Conservation (phyloP, 2,888 invertebrate genomes). For the Gymnocheta viridis region DNA sequence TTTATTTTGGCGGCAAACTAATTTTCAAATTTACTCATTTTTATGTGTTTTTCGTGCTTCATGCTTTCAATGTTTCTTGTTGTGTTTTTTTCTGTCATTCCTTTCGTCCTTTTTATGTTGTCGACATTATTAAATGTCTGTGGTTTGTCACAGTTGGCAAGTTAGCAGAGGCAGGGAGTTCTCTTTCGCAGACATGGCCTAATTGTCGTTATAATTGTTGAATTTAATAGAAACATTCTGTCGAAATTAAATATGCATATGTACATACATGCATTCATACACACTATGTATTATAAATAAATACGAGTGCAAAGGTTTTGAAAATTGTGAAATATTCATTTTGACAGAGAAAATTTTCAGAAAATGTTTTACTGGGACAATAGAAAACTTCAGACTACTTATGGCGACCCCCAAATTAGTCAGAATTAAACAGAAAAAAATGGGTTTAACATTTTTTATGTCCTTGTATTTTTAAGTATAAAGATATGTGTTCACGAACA, state of each 20-base stretch:
- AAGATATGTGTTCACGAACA: no score
- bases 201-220: conserved; percentile 22
- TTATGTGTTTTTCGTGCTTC: neutral
- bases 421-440: no score
- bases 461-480: no score
- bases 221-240: neutral
- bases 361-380: no score
- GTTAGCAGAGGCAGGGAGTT: neutral
- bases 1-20: conserved; percentile 53
- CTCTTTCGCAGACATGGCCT: conserved; percentile 26
- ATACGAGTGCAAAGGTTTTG: neutral
- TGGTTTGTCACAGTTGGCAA: conserved; percentile 16
- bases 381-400: neutral
- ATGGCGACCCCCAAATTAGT: no score
- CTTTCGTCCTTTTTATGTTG: conserved; percentile 10
- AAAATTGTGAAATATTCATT: neutral
- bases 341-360: neutral
- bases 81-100: neutral
- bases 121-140: conserved; percentile 33
- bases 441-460: no score
- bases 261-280: neutral
- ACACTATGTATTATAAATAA: no score
- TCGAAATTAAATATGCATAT: neutral
- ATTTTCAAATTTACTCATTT: conserved; percentile 35
- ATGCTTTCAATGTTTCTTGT: neutral